Evolutionary conservation across 1,140 invertebrate species (phyloP).

Genomic region (Octopus sinensis): DNA sequence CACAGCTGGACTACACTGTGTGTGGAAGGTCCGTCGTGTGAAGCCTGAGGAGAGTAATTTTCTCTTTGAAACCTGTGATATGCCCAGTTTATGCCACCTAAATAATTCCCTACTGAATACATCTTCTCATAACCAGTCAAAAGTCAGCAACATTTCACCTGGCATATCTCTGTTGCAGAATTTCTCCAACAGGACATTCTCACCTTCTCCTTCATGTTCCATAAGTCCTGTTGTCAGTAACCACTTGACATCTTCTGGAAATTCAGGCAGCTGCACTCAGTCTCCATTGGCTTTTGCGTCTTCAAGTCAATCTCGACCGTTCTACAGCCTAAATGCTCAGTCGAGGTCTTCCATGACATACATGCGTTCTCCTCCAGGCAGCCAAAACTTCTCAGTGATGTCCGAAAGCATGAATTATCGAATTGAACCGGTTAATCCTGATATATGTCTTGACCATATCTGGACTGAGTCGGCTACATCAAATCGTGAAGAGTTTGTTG

Average conservation of each 20-base stretch:
- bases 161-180: constrained; percentile 47
- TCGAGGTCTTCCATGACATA: constrained; percentile 35
- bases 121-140: constrained; percentile 38
- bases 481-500: constrained; percentile 43
- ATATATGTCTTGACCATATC: constrained; percentile 81
- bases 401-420: constrained; percentile 50
- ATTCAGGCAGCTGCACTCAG: constrained; percentile 47
- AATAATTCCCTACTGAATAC: constrained; percentile 30
- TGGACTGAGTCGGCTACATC: constrained; percentile 71
- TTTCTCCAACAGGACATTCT: constrained; percentile 43
- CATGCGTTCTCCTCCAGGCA: constrained; percentile 36
- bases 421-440: constrained; percentile 73
- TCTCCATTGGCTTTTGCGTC: constrained; percentile 43
- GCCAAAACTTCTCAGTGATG: constrained; percentile 41
- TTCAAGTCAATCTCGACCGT: constrained; percentile 34
- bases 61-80: constrained; percentile 37
- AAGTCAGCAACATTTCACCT: constrained; percentile 37
- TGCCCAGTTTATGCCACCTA: constrained; percentile 33
- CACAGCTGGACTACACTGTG: constrained; percentile 73
- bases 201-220: constrained; percentile 28
- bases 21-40: constrained; percentile 77
- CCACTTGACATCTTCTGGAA: constrained; percentile 27
- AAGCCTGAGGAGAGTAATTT: constrained; percentile 61
- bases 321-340: constrained; percentile 41
- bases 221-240: constrained; percentile 16